Conservation (phyloP, 2,888 invertebrate genomes). For the Rhagonycha fulva region DNA sequence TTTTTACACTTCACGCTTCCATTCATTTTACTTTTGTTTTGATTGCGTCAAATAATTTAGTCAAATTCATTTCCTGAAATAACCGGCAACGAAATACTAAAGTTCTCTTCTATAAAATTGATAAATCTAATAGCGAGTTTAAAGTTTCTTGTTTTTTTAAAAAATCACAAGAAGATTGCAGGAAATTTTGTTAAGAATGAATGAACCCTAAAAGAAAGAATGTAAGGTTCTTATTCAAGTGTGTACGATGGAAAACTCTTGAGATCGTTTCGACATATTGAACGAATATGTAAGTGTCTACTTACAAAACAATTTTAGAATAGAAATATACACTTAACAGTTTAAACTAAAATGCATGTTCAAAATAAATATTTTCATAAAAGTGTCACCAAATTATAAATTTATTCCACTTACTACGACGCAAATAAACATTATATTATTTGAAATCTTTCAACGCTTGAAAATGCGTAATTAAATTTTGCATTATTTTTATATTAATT, state of each 20-base stretch:
- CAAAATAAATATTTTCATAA: not conserved
- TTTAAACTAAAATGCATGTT: not conserved
- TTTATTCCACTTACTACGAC: not conserved
- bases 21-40: conserved; percentile 23
- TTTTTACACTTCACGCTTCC: conserved; percentile 27
- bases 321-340: not conserved
- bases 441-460: not conserved
- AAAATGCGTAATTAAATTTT: not conserved
- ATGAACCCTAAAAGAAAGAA: not conserved
- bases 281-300: not conserved
- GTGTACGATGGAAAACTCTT: not conserved
- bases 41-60: conserved; percentile 23
- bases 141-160: not conserved
- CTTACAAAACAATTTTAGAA: not conserved
- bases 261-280: not conserved
- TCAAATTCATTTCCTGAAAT: not conserved
- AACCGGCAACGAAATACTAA: not conserved
- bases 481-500: not conserved
- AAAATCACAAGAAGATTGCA: not conserved
- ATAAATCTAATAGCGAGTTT: not conserved
- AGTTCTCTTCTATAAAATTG: not conserved
- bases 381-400: not conserved
- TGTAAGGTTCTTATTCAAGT: not conserved
- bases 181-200: not conserved
- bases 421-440: not conserved